Evolutionary conservation across 2,797 vertebrate genomes (phyloP), one percentile per base, ranked within the genome.

Genomic region (Erithacus rubecula): DNA sequence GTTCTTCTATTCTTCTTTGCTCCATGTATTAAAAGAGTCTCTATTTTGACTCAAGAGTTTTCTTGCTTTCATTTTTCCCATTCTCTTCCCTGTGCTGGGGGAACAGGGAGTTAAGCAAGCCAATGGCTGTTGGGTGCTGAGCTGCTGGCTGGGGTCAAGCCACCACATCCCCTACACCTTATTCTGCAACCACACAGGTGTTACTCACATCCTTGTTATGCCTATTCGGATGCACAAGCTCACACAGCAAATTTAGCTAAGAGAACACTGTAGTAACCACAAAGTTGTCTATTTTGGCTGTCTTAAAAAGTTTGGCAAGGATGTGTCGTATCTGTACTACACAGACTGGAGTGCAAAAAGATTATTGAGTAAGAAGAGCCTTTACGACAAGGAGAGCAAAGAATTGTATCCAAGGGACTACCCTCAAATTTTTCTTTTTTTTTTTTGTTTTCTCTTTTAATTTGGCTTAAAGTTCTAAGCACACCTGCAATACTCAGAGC

Each of bases 181-280:
- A 59, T 30, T 37, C 29, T 80, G 36, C 5, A 11, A 37, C 10
- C 27, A 63, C 8, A 70, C 0, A 0, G 32, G 69, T 44, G 27
- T 9, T 51, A 23, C 23, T 62, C 32, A 58, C 15, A 67, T 34
- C 17, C 36, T 44, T 34, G 60, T 64, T 69, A 9, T 65, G 12
- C 41, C 18, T 43, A 43, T 43, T 15, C 49, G 16, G 22, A 81
- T 68, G 6, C 1, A 20, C 15, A 46, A 64, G 23, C 12, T 86
- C 22, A 46, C 10, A n/a, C 3, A 71, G 17, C 3, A 71, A 27
- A 65, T 47, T 67, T 59, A 74, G 32, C 12, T 15, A 23, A 59
- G 22, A 44, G 16, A 79, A 36, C 17, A 30, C 3, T 41, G 27
- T 8, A 78, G 22, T 21, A 55, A 62, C 3, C 7, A 71, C 10